Evolutionary conservation across 1,140 invertebrate genomes (phyloP).

Genomic region (Coptotermes formosanus): DNA sequence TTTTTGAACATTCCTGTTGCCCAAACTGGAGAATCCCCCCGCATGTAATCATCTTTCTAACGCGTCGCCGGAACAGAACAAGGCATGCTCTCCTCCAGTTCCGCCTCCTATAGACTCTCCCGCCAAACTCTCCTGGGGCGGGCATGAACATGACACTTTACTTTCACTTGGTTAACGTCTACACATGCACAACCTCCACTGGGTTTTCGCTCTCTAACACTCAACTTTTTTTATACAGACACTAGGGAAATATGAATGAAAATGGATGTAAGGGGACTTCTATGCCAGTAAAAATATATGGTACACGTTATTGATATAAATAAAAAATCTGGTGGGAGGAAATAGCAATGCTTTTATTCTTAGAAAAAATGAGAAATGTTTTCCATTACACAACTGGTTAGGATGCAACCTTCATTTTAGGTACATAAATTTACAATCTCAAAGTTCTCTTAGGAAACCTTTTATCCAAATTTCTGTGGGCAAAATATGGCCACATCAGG

Average conservation of each 20-base stretch:
- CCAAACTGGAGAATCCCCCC: neutral
- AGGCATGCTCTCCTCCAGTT: neutral
- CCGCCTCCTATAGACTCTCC: neutral
- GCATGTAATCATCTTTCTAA: conserved; percentile 1
- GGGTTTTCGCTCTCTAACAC: neutral
- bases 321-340: neutral
- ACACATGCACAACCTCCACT: neutral
- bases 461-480: too few relatives aligned
- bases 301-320: neutral
- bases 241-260: conserved; percentile 16
- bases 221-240: neutral
- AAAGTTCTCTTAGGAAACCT: too few relatives aligned
- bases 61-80: neutral
- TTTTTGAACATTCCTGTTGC: neutral
- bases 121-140: neutral
- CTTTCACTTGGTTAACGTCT: conserved; percentile 11
- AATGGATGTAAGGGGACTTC: neutral
- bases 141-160: neutral
- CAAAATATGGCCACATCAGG: too few relatives aligned
- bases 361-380: neutral
- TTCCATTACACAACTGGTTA: too few relatives aligned
- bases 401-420: too few relatives aligned
- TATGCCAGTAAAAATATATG: neutral
- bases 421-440: too few relatives aligned
- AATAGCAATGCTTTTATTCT: neutral